Evolutionary conservation across 2,113 vertebrate species (phyloP), one percentile per base, ranked within the genome.

Genomic region (Lethenteron camtschaticum): DNA sequence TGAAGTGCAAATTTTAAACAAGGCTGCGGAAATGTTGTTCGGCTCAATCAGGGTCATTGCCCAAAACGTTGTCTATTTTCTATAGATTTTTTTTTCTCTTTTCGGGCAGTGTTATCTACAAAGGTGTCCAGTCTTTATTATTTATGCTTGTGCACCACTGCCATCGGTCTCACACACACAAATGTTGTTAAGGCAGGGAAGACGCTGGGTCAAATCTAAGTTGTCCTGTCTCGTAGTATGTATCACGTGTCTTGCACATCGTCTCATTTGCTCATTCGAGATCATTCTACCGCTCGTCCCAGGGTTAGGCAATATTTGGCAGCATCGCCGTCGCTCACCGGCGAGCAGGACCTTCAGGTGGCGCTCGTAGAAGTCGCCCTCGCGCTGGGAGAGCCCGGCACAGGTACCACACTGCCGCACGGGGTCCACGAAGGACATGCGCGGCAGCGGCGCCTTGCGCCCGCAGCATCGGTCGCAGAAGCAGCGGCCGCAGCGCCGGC

Each of bases 381-480:
- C 94, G 11, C 83, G 86, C 75, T 85, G 88, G 0, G 94, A 99
- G 58, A 84, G 73, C 70, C 86, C 80, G 71, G 87, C 79, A 58
- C 94, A 99, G 68, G 85, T 82, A 0, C 79, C 81, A 0, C 94
- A 96, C 82, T 99, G 94, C 9, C 92, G 81, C 75, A 96, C 94
- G 0, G 94, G 94, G 70, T 99, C 94, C 74, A 99, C 90, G 4
- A 99, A 99, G 74, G 86, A 95, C 94, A 99, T 99, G 74, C 94
- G 86, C 5, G 86, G 84, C 77, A 99, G 83, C 60, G 83, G 80
- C 81, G 91, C 86, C 82, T 96, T 96, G 81, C 85, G 89, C 77
- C 90, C 85, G 82, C 89, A 96, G 82, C 94, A 99, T 69, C 86
- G 89, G 76, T 96, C 90, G 6, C 94, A 99, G 82, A 96, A 96